Conservation (phyloP, 64 coral and sea anemone genomes). For the Hydrozoanthus tunicans region DNA sequence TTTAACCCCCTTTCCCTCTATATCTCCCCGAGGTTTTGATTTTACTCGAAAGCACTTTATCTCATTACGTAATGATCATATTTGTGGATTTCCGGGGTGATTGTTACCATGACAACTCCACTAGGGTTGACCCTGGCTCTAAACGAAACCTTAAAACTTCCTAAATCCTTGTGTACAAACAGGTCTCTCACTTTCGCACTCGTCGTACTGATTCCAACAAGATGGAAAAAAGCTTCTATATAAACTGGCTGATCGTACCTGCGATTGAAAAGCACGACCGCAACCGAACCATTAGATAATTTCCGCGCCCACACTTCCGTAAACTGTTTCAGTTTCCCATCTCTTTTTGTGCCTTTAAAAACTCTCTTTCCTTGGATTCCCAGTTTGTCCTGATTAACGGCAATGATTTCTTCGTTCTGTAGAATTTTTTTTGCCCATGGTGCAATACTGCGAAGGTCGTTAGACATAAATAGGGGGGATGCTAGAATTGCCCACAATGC, state of each 20-base stretch:
- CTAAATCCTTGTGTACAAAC: slow-evolving; percentile 77
- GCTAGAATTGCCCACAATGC: slow-evolving; percentile 88
- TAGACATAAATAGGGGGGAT: slow-evolving; percentile 89
- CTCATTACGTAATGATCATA: no score
- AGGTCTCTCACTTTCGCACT: slow-evolving; percentile 68
- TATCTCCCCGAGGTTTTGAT: no score
- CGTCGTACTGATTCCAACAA: slow-evolving; percentile 62
- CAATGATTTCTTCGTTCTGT: slow-evolving; percentile 83
- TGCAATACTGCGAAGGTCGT: slow-evolving; percentile 88
- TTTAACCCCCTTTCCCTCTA: no score
- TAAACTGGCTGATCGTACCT: slow-evolving; percentile 69
- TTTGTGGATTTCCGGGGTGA: slow-evolving; percentile 48
- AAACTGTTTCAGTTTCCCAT: slow-evolving; percentile 26
- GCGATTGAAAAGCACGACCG: slow-evolving; percentile 83
- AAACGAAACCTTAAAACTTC: slow-evolving; percentile 61
- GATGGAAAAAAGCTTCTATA: slow-evolving; percentile 60
- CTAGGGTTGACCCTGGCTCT: slow-evolving; percentile 91
- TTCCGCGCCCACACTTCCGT: slow-evolving; percentile 79
- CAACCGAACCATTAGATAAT: slow-evolving; percentile 68
- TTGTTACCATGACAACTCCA: slow-evolving; percentile 89
- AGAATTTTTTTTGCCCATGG: slow-evolving; percentile 91
- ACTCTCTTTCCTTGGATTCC: slow-evolving; percentile 78
- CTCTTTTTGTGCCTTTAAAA: slow-evolving; percentile 1
- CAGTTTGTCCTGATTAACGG: slow-evolving; percentile 78
- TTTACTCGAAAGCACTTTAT: no score